Conservation (phyloP, 2,113 vertebrate genomes). For the Megaceryle maxima region DNA sequence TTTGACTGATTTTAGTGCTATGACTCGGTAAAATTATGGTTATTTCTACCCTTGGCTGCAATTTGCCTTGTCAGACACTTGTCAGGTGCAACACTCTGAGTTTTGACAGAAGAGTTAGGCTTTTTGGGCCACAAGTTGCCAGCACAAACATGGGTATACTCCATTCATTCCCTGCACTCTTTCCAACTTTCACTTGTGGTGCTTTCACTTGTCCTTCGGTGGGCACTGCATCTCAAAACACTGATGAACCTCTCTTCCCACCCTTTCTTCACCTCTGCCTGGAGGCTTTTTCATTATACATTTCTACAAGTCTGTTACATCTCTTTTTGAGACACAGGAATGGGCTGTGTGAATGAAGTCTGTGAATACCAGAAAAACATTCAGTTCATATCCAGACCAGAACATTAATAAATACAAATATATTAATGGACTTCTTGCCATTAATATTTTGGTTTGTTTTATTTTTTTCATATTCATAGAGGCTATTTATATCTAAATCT, state of each 20-base stretch:
- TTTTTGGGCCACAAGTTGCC: neutral
- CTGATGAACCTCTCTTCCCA: rapidly evolving
- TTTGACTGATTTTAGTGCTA: neutral
- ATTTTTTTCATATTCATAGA: neutral
- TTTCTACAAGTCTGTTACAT: neutral
- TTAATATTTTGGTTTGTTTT: neutral
- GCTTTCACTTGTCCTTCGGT: neutral
- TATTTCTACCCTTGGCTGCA: neutral
- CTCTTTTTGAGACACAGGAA: neutral
- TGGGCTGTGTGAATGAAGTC: neutral
- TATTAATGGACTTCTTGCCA: neutral
- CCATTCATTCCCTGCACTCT: rapidly evolving
- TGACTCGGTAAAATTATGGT: neutral
- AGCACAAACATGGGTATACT: neutral
- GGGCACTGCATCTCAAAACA: neutral
- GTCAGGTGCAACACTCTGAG: neutral
- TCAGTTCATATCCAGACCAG: neutral
- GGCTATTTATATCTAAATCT: neutral
- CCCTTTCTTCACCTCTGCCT: neutral
- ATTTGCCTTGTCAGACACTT: neutral
- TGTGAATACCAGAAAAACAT: neutral
- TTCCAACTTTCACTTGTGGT: neutral
- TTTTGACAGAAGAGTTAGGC: neutral
- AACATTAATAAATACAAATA: slow-evolving; percentile 16
- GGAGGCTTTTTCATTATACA: neutral